A percentile compares a stretch with the other conserved stretches of the same genome.
phyloP scores from a whole-genome alignment of 2,113 vertebrate species.

The Pollimyrus isidori region DNA sequence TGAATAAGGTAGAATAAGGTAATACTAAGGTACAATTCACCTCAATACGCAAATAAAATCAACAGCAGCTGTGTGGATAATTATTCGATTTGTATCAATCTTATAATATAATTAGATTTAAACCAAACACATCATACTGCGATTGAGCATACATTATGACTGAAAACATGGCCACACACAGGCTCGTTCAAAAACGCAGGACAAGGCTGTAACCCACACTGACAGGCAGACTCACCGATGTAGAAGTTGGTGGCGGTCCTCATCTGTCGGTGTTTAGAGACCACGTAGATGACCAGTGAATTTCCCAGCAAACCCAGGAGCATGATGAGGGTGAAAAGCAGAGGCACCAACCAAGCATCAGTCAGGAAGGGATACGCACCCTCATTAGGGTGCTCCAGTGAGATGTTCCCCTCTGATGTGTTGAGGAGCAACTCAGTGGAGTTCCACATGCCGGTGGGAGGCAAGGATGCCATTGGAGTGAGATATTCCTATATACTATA shows the following conservation, averaged over 20 bases:
- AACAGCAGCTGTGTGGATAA: not conserved
- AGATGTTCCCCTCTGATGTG: constrained; percentile 43
- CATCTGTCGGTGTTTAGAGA: constrained; percentile 74
- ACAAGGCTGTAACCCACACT: not conserved
- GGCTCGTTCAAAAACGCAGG: not conserved
- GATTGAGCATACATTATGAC: not conserved
- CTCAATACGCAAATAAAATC: not conserved
- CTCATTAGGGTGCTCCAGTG: constrained; percentile 36
- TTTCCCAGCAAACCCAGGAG: constrained; percentile 70
- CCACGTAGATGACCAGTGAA: constrained; percentile 69
- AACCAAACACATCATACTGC: not conserved
- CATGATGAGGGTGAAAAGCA: constrained; percentile 73
- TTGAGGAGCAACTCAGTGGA: constrained; percentile 51
- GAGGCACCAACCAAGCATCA: constrained; percentile 72
- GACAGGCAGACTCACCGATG: constrained; percentile 58
- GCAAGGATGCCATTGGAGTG: constrained; percentile 23
- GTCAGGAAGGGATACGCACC: constrained; percentile 66
- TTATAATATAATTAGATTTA: not conserved
- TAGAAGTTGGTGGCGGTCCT: constrained; percentile 76
- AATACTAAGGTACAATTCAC: not conserved
- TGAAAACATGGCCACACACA: not conserved
- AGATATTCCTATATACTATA: not conserved
- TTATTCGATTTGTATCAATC: not conserved
- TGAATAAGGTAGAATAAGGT: not conserved
- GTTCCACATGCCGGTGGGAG: constrained; percentile 48